Evolutionary conservation across 2,113 vertebrate species (phyloP).

Genomic region (Nematolebias whitei): DNA sequence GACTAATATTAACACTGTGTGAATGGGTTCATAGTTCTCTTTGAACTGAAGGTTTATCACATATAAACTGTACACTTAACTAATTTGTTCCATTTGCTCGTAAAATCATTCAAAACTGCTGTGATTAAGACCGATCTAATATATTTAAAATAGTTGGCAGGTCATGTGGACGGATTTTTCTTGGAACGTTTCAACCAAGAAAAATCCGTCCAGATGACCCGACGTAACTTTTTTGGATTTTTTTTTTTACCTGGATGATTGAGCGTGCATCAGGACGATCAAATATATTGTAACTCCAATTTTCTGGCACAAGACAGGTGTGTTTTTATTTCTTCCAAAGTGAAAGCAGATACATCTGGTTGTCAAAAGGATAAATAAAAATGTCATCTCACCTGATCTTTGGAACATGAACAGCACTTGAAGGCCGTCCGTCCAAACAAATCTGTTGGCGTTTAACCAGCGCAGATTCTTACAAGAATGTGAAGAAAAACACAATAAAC

Average conservation of each 20-base stretch:
- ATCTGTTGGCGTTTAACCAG: constrained; percentile 82
- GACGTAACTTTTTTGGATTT: too few species aligned
- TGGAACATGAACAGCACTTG: constrained; percentile 90
- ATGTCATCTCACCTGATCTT: constrained; percentile 83
- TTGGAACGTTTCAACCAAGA: too few species aligned
- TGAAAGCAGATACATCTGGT: background rate
- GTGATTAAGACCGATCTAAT: too few species aligned
- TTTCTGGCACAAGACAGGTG: background rate
- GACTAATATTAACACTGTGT: too few species aligned
- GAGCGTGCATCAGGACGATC: too few species aligned
- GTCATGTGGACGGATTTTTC: too few species aligned
- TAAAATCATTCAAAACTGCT: too few species aligned
- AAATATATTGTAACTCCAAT: background rate
- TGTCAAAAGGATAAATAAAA: background rate
- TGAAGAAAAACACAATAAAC: constrained; percentile 3
- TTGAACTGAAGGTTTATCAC: background rate
- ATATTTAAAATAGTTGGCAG: too few species aligned
- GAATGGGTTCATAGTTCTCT: background rate
- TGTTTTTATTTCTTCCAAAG: background rate
- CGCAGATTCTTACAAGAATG: constrained; percentile 85
- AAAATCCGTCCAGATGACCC: too few species aligned
- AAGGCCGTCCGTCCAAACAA: constrained; percentile 90
- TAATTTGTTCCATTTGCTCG: too few species aligned
- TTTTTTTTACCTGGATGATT: too few species aligned
- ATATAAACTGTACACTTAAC: background rate